Conservation (phyloP, 2,888 invertebrate species). For the Synanthedon myopaeformis region DNA sequence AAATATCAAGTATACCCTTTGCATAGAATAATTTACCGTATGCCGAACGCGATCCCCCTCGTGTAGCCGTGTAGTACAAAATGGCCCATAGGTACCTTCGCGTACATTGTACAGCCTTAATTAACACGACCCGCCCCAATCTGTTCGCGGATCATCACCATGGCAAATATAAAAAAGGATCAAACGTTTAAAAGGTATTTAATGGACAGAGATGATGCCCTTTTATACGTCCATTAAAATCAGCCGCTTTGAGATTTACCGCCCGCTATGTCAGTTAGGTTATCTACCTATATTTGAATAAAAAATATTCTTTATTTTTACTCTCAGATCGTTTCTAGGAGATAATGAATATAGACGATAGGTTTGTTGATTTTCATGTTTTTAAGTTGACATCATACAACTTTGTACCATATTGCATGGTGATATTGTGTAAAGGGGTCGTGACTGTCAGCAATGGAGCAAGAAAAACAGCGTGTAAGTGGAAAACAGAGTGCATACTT, state of each 20-base stretch:
- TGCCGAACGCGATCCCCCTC: background rate
- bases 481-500: background rate
- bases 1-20: background rate
- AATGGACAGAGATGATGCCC: constrained; percentile 65
- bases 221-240: constrained; percentile 66
- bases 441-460: too few relatives aligned
- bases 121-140: constrained; percentile 48
- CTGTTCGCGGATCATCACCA: constrained; percentile 54
- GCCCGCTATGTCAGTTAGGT: constrained; percentile 38
- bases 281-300: constrained; percentile 24
- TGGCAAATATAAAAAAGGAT: constrained; percentile 66
- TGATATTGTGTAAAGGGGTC: too few relatives aligned
- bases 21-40: background rate
- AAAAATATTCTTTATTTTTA: constrained; percentile 15
- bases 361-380: background rate
- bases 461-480: too few relatives aligned
- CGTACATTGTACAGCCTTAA: constrained; percentile 29
- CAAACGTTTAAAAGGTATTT: constrained; percentile 70
- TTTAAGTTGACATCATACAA: too few relatives aligned
- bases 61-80: background rate
- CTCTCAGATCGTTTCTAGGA: constrained; percentile 43
- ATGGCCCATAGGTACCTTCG: background rate
- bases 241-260: constrained; percentile 60
- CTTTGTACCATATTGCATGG: too few relatives aligned
- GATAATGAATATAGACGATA: constrained; percentile 19